Base-by-base conservation (phyloP, 2,113 vertebrate species). In the Talpa occidentalis region DNA sequence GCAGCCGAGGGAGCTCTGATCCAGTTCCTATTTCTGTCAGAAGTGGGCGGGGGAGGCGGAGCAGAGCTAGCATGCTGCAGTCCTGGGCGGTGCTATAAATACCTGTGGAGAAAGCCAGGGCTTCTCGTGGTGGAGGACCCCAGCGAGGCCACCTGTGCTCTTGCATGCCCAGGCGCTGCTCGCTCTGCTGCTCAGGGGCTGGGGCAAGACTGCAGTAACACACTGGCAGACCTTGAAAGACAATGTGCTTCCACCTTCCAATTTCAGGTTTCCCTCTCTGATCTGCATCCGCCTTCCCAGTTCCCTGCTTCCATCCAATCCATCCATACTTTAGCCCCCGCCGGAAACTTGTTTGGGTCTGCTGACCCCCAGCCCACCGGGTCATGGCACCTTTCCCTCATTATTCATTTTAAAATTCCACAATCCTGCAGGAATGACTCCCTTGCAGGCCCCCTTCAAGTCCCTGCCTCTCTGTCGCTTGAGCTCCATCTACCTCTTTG, bases 1-100 rank as follows among this genome's bases (percentile, higher is more conserved):
- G 30, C 42, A 81, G 84, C 96, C 69, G 35, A n/a, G n/a, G n/a
- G n/a, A 93, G 87, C 79, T 94, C 77, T 88, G 93, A 97, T 88
- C 60, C 37, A 60, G 74, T 93, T 95, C 79, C 95, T 97, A 95
- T 96, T 97, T 96, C 72, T 94, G 91, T 59, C 83, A 95, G 88
- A 91, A 94, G 80, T 76, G 19, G 78, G 76, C 89, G 87, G 37
- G 60, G 66, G 60, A 47, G 49, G 32, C 70, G 35, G 42, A 5
- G 42, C 47, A 80, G 37, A 60, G 74, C 80, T n/a, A n/a, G 59
- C 60, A 60, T 69, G 83, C 1, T 12, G 49, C 44, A 14, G 7
- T 62, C 73, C 49, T 67, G 35, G 24, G 74, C 12, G 22, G 54
- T 40, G 49, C 79, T 95, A 86, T 86, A 92, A 95, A 92, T 76